Conservation (phyloP, 2,797 vertebrate species). For the Galagoides demidoff region DNA sequence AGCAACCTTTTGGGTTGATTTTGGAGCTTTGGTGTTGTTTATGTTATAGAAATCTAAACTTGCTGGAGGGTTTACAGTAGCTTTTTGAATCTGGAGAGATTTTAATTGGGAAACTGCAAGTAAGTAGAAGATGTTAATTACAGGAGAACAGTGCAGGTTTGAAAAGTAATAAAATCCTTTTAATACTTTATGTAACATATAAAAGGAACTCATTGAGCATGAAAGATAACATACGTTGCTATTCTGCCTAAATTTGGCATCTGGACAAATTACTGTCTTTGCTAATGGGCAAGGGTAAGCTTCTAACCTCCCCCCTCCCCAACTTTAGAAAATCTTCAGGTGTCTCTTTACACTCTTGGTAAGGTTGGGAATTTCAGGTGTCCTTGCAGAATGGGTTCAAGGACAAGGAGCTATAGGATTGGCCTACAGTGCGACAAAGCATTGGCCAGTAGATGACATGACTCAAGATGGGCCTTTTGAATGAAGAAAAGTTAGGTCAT, state of each 20-base stretch:
- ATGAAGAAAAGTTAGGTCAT: neutral
- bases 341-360: neutral
- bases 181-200: neutral
- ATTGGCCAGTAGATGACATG: neutral
- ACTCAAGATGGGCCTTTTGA: neutral
- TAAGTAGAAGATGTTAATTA: constrained; percentile 30
- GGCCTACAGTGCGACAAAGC: neutral
- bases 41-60: neutral
- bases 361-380: neutral
- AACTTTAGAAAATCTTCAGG: neutral
- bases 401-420: neutral
- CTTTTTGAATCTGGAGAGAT: neutral
- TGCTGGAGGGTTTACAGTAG: neutral
- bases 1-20: constrained; percentile 12
- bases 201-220: neutral
- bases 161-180: constrained; percentile 4
- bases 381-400: neutral
- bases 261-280: neutral
- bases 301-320: neutral
- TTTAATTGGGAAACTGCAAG: constrained; percentile 37
- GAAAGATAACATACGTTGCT: neutral
- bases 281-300: neutral
- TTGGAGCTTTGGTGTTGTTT: neutral
- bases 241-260: constrained; percentile 11
- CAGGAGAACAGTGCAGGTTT: neutral